A percentile compares a stretch with the other conserved stretches of the same genome.
These are phyloP conservation scores for Cyaniris semiargus DNA, from an alignment of 2,888 invertebrate species.

Conservation along the genomic window DNA sequence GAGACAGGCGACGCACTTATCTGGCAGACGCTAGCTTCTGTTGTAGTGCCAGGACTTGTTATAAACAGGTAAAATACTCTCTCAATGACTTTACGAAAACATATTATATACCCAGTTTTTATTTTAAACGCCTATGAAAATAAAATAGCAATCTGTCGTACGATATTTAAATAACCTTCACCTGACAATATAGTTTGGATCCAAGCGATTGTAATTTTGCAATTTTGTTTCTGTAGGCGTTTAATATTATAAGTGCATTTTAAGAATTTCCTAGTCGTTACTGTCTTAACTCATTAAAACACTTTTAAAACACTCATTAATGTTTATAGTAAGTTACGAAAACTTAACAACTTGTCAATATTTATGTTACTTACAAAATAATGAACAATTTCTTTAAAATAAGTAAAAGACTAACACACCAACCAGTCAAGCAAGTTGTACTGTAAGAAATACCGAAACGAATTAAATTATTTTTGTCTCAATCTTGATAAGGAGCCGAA, in stretches of 20 bases:
- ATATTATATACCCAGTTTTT: no score
- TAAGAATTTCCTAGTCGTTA: no score
- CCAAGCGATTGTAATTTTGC: neutral
- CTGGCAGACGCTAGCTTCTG: conserved; percentile 97
- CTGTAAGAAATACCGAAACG: neutral
- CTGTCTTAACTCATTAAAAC: no score
- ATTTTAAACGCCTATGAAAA: neutral
- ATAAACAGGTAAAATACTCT: conserved; percentile 85
- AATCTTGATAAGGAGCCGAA: neutral
- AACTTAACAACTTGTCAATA: no score
- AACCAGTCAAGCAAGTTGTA: neutral
- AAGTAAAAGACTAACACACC: neutral
- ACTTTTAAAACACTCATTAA: no score
- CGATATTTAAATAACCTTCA: no score
- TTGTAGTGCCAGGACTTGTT: conserved; percentile 92
- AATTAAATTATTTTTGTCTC: neutral
- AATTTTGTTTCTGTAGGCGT: neutral
- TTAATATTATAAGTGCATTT: neutral
- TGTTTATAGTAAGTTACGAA: no score
- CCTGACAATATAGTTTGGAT: neutral
- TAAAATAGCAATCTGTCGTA: neutral
- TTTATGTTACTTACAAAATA: no score
- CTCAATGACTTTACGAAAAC: no score
- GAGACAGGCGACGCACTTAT: conserved; percentile 90
- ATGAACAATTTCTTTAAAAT: neutral